Conservation (phyloP, 2,797 vertebrate genomes). For the Spizella passerina region DNA sequence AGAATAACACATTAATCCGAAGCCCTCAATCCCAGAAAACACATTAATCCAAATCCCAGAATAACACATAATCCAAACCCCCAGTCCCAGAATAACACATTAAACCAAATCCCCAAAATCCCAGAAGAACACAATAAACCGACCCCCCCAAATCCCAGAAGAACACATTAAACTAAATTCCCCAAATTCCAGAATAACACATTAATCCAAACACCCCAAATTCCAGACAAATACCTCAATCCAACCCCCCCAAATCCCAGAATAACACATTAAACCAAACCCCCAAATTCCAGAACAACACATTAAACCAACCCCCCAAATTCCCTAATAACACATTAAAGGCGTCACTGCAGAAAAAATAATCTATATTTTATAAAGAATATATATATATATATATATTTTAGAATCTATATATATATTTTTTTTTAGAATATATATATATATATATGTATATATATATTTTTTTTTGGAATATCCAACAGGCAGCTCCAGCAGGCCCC, state of each 20-base stretch:
- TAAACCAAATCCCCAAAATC: not conserved
- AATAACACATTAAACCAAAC: not conserved
- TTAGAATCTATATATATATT: not conserved
- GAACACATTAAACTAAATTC: too few relatives aligned
- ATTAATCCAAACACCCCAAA: not conserved
- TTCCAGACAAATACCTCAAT: not conserved
- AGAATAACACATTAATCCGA: not conserved
- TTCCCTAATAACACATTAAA: not conserved
- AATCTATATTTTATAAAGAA: not conserved
- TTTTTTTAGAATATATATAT: not conserved
- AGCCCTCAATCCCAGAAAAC: too few relatives aligned
- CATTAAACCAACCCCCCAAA: too few relatives aligned
- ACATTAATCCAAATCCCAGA: too few relatives aligned
- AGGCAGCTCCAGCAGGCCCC: conserved; percentile 16
- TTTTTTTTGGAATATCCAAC: not conserved
- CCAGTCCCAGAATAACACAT: too few relatives aligned
- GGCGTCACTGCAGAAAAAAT: not conserved
- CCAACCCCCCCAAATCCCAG: not conserved
- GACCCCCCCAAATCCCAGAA: too few relatives aligned
- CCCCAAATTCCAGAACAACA: too few relatives aligned
- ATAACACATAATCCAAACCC: too few relatives aligned
- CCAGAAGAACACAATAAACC: not conserved
- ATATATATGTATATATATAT: too few relatives aligned
- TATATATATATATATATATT: not conserved
- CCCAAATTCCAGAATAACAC: not conserved